Evolutionary conservation across 2,888 invertebrate genomes (phyloP).

Genomic region (Orchesellides sinensis): DNA sequence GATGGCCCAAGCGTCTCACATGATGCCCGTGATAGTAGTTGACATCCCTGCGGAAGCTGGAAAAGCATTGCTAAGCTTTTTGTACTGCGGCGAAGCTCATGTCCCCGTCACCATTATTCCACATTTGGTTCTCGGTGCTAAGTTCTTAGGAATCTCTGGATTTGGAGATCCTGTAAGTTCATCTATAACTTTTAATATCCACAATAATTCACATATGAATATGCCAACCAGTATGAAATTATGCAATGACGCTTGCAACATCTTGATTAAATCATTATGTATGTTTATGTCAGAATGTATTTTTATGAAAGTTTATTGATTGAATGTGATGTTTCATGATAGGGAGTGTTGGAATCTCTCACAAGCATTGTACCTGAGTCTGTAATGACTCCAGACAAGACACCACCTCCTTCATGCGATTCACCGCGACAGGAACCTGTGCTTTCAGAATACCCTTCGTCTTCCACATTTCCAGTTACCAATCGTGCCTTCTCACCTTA

Average conservation of each 20-base stretch:
- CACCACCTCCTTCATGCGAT: conserved; percentile 71
- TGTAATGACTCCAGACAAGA: conserved; percentile 70
- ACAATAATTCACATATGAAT: not conserved
- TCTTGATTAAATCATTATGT: not conserved
- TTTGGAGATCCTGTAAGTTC: conserved; percentile 75
- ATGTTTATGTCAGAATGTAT: not conserved
- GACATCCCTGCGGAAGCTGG: conserved; percentile 75
- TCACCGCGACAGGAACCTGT: conserved; percentile 70
- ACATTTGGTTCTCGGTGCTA: conserved; percentile 74
- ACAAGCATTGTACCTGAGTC: conserved; percentile 75
- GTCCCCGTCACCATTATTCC: conserved; percentile 74
- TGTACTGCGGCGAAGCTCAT: conserved; percentile 75
- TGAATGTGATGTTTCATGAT: conserved; percentile 19
- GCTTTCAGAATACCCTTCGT: conserved; percentile 70
- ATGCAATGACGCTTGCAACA: not conserved
- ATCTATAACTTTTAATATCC: conserved; percentile 6
- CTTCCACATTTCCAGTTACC: conserved; percentile 71
- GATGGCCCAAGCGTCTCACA: conserved; percentile 75
- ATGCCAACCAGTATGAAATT: not conserved
- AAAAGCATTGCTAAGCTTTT: conserved; percentile 75
- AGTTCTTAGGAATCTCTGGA: conserved; percentile 75
- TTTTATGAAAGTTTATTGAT: not conserved
- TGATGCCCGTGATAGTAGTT: conserved; percentile 75
- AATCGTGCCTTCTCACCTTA: conserved; percentile 74
- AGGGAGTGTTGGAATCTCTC: conserved; percentile 75